A percentile compares a stretch with the other conserved stretches of the same genome.
Conservation (phyloP, 1,140 invertebrate species). For the Drosophila novamexicana region DNA sequence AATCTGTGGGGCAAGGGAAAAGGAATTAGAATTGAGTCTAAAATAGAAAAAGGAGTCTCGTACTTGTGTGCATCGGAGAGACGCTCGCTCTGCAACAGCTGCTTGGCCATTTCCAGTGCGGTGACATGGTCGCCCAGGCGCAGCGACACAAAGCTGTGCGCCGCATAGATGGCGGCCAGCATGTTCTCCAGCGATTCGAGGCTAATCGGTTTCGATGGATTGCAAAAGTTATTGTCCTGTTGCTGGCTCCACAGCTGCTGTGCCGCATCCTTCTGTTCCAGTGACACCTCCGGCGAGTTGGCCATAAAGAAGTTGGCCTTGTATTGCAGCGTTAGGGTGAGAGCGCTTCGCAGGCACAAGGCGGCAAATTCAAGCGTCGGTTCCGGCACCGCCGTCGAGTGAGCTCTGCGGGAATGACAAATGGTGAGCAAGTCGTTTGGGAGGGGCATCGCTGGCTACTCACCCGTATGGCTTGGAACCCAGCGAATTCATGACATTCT, state of each 20-base stretch:
- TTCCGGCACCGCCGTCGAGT: conserved; percentile 92
- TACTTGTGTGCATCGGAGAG: conserved; percentile 83
- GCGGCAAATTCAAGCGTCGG: conserved; percentile 95
- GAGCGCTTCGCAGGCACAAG: conserved; percentile 94
- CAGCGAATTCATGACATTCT: conserved; percentile 15
- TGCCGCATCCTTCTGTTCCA: conserved; percentile 80
- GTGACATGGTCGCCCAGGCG: conserved; percentile 93
- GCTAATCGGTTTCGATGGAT: conserved; percentile 84
- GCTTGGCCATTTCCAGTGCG: conserved; percentile 90
- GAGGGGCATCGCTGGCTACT: not conserved
- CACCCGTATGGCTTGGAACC: conserved; percentile 58
- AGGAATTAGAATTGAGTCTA: not conserved
- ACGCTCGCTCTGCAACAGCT: conserved; percentile 68
- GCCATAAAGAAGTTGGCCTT: conserved; percentile 84
- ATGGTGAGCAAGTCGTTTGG: not conserved
- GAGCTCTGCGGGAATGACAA: conserved; percentile 85
- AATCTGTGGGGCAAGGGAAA: conserved; percentile 87
- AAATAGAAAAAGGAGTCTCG: not conserved
- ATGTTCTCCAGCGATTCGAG: conserved; percentile 84
- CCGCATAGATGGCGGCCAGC: conserved; percentile 90
- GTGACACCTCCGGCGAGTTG: conserved; percentile 66
- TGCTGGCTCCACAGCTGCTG: conserved; percentile 70
- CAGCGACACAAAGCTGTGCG: conserved; percentile 93
- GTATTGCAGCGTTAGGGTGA: conserved; percentile 86
- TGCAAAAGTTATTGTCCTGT: conserved; percentile 84